phyloP scores from a whole-genome alignment of 2,113 vertebrate species.

The Prunella fulvescens region DNA sequence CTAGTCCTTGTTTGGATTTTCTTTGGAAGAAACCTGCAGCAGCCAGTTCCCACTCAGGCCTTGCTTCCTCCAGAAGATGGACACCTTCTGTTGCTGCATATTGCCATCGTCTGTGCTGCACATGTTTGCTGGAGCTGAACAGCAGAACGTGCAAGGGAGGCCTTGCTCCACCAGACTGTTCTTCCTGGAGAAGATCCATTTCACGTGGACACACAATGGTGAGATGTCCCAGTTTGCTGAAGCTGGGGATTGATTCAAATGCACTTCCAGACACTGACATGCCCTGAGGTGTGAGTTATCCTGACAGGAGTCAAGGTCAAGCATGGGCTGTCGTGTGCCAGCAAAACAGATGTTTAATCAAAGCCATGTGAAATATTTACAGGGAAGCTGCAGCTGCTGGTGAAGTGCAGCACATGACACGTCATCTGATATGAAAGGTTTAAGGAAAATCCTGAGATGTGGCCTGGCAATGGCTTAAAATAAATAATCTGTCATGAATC shows the following conservation, averaged over 20 bases:
- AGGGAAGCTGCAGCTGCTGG: conserved; percentile 7
- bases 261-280: not conserved
- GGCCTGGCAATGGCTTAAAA: not conserved
- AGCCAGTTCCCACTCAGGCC: not conserved
- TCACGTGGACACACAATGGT: not conserved
- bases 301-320: conserved; percentile 4
- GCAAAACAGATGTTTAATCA: conserved; percentile 17
- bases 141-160: not conserved
- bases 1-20: not conserved
- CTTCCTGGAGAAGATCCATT: not conserved
- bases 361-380: conserved; percentile 33
- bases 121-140: not conserved
- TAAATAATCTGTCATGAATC: not conserved
- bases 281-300: not conserved
- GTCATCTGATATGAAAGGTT: not conserved
- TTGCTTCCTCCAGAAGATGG: not conserved
- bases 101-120: not conserved
- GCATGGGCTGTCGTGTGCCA: not conserved
- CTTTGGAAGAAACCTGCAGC: not conserved
- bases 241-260: not conserved
- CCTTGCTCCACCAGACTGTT: not conserved
- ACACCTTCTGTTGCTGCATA: not conserved
- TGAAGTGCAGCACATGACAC: not conserved
- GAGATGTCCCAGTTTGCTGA: not conserved
- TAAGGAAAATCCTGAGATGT: not conserved